Percentiles rank a stretch among this genome's conserved stretches.
Evolutionary conservation across 2,888 invertebrate species (phyloP).

Genomic region (Dryadula phaetusa): DNA sequence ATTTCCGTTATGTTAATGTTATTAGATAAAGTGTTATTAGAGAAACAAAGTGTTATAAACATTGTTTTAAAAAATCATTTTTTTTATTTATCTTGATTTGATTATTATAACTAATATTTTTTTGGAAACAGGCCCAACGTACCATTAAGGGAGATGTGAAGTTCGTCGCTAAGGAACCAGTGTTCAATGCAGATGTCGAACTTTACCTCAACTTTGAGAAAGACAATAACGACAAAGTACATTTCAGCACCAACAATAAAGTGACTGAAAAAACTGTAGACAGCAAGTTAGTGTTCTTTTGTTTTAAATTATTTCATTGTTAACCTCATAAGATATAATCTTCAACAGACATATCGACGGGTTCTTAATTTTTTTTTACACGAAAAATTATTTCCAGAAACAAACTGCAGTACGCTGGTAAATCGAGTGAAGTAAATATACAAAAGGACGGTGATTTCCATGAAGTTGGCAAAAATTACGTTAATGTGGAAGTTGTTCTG

Average conservation of each 20-base stretch:
- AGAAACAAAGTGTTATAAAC: too few species aligned
- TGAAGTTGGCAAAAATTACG: conserved; percentile 59
- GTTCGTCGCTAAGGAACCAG: conserved; percentile 84
- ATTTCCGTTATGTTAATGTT: too few species aligned
- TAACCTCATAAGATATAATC: background rate
- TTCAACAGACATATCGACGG: too few species aligned
- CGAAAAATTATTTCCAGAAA: conserved; percentile 63
- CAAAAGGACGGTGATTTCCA: conserved; percentile 56
- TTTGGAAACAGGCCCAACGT: conserved; percentile 72
- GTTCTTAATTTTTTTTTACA: background rate
- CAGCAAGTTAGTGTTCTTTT: conserved; percentile 83
- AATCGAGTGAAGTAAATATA: conserved; percentile 70
- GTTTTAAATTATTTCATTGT: background rate
- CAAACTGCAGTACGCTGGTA: conserved; percentile 70
- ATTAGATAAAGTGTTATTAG: background rate
- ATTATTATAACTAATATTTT: too few species aligned
- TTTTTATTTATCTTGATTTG: too few species aligned
- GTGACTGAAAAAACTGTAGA: conserved; percentile 80
- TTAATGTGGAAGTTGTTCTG: conserved; percentile 69
- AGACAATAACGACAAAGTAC: conserved; percentile 87
- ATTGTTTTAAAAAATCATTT: too few species aligned
- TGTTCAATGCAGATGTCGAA: conserved; percentile 85
- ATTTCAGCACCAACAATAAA: conserved; percentile 86
- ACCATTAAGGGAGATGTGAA: conserved; percentile 86
- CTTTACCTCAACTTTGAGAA: conserved; percentile 88